Conservation (phyloP, 2,888 invertebrate genomes). For the Tetranychus piercei region DNA sequence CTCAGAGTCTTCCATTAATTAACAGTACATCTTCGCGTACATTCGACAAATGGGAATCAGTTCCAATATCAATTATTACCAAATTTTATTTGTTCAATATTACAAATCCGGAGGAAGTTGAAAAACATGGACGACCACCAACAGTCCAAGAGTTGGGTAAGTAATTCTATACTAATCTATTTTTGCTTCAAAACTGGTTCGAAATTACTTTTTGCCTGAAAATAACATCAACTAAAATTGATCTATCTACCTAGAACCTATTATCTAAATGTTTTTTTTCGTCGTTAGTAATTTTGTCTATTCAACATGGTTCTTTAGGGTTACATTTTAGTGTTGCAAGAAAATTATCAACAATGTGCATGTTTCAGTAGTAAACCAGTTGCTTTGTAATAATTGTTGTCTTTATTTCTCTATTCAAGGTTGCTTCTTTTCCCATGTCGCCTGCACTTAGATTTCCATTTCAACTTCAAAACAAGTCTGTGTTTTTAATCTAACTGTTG, state of each 20-base stretch:
- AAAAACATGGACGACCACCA: slow-evolving; percentile 9
- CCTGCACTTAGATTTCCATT: not conserved
- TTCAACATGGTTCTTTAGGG: too few species aligned
- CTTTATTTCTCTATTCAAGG: not conserved
- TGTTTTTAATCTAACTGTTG: too few species aligned
- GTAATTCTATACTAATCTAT: not conserved
- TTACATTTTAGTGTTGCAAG: too few species aligned
- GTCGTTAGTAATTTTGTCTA: too few species aligned
- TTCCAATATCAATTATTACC: slow-evolving; percentile 18
- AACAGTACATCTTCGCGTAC: slow-evolving; percentile 1
- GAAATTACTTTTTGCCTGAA: not conserved
- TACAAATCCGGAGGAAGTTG: slow-evolving; percentile 17
- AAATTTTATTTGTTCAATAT: slow-evolving; percentile 19
- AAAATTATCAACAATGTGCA: too few species aligned
- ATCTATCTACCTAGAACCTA: not conserved
- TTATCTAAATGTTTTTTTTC: too few species aligned
- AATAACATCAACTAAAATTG: not conserved
- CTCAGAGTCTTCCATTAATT: slow-evolving; percentile 11
- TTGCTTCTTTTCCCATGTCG: not conserved
- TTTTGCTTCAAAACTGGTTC: not conserved
- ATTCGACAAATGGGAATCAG: slow-evolving; percentile 18
- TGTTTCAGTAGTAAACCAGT: too few species aligned
- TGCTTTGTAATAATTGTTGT: not conserved
- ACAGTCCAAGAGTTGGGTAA: slow-evolving; percentile 18
- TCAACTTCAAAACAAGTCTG: too few species aligned